phyloP scores from a whole-genome alignment of 2,888 invertebrate genomes.

The Ferrisia virgata region DNA sequence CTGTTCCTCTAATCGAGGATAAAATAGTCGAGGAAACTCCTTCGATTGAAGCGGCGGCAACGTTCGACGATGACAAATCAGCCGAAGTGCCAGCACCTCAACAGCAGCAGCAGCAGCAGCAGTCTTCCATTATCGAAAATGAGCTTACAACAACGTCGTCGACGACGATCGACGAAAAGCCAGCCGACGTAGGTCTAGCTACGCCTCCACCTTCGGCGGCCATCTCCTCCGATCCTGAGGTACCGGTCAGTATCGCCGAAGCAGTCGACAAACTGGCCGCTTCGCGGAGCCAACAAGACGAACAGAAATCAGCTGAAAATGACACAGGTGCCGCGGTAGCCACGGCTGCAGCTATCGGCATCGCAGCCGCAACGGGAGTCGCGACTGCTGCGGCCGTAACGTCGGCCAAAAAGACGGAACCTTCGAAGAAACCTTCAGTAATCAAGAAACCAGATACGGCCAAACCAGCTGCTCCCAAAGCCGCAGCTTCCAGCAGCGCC shows the following conservation, averaged over 20 bases:
- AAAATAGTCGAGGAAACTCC: not conserved
- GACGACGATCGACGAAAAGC: not conserved
- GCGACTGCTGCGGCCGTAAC: constrained; percentile 52
- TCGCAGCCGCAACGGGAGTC: constrained; percentile 52
- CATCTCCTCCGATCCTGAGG: not conserved
- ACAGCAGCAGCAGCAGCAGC: too few relatives aligned
- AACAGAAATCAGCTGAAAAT: not conserved
- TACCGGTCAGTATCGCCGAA: not conserved
- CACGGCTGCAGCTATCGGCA: not conserved
- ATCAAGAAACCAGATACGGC: constrained; percentile 47
- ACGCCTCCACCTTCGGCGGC: not conserved
- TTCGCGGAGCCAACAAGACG: not conserved
- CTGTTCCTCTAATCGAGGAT: not conserved
- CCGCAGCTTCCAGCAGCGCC: constrained; percentile 23
- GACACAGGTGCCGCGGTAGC: not conserved
- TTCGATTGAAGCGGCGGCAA: not conserved
- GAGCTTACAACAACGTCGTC: not conserved
- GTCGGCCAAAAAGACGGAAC: not conserved
- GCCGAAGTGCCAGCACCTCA: too few relatives aligned
- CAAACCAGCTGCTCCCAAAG: constrained; percentile 2
- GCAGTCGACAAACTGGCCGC: not conserved
- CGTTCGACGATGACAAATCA: not conserved
- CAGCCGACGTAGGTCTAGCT: not conserved
- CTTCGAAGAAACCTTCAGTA: constrained; percentile 36
- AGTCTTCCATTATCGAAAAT: not conserved